These are phyloP conservation scores for Syngnathoides biaculeatus DNA, from an alignment of 2,113 vertebrate species.

Conservation along the genomic window DNA sequence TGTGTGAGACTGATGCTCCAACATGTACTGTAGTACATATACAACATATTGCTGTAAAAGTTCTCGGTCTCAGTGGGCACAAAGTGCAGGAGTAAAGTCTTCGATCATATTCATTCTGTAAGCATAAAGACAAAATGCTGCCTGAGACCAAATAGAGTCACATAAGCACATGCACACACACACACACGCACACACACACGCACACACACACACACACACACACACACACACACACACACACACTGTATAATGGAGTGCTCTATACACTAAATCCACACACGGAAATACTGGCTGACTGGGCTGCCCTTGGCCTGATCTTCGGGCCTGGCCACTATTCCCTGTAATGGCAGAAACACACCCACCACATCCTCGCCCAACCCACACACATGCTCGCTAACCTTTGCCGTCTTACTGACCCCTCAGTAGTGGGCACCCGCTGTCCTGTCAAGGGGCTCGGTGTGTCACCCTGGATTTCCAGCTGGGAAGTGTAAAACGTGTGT, in stretches of 20 bases:
- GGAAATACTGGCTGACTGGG: constrained; percentile 27
- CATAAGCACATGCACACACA: constrained; percentile 28
- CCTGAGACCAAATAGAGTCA: constrained; percentile 60
- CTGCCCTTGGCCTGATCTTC: constrained; percentile 71
- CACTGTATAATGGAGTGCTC: background rate
- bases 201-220: constrained; percentile 22
- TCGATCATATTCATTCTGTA: constrained; percentile 69
- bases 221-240: constrained; percentile 22
- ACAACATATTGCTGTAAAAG: constrained; percentile 21
- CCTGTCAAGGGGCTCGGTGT: constrained; percentile 53
- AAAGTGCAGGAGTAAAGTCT: constrained; percentile 35
- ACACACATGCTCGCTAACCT: constrained; percentile 35
- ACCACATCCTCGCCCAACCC: background rate
- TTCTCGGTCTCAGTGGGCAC: constrained; percentile 44
- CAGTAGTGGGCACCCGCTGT: constrained; percentile 48
- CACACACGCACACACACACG: constrained; percentile 14
- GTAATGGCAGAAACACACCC: constrained; percentile 26
- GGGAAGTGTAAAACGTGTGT: constrained; percentile 47
- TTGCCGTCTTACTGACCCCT: constrained; percentile 46
- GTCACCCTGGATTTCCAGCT: constrained; percentile 39
- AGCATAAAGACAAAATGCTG: constrained; percentile 69
- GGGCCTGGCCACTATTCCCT: constrained; percentile 58
- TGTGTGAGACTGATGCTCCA: constrained; percentile 12
- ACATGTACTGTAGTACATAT: background rate
- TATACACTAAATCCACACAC: constrained; percentile 2